Evolutionary conservation across 1,140 invertebrate genomes (phyloP).

Genomic region (Acromyrmex heyeri): DNA sequence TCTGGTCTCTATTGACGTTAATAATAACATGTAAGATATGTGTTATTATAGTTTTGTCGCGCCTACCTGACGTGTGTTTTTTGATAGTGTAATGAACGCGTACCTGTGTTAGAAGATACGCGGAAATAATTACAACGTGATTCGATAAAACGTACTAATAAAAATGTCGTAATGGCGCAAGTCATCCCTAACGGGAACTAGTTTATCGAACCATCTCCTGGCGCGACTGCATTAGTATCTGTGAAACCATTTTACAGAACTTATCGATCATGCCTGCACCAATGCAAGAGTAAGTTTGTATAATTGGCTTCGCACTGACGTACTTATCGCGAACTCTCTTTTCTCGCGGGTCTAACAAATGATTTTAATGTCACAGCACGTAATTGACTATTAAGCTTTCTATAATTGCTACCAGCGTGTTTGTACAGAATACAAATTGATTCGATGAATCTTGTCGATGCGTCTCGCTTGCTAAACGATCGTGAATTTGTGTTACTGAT

Average conservation of each 20-base stretch:
- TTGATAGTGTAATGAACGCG: constrained; percentile 14
- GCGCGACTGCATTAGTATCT: constrained; percentile 67
- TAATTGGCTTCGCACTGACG: constrained; percentile 47
- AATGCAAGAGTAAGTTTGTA: constrained; percentile 32
- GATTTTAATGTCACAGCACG: constrained; percentile 63
- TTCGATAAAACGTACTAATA: constrained; percentile 69
- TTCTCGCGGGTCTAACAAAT: constrained; percentile 46
- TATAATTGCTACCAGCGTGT: constrained; percentile 58
- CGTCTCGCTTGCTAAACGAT: constrained; percentile 51
- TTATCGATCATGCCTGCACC: constrained; percentile 49
- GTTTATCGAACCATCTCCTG: constrained; percentile 65
- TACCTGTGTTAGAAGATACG: constrained; percentile 40
- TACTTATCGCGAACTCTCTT: constrained; percentile 20
- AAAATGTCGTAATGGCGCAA: constrained; percentile 72
- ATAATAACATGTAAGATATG: constrained; percentile 7
- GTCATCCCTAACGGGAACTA: constrained; percentile 76
- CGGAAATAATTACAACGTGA: constrained; percentile 74
- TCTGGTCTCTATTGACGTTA: constrained; percentile 17
- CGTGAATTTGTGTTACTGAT: constrained; percentile 48
- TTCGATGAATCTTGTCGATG: constrained; percentile 57
- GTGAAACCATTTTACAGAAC: constrained; percentile 46
- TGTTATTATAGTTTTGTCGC: constrained; percentile 31
- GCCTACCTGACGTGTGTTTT: constrained; percentile 27
- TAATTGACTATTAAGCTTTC: constrained; percentile 56
- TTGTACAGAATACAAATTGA: constrained; percentile 54